Evolutionary conservation across 2,113 vertebrate genomes (phyloP).

Genomic region (Ibidorhyncha struthersii): DNA sequence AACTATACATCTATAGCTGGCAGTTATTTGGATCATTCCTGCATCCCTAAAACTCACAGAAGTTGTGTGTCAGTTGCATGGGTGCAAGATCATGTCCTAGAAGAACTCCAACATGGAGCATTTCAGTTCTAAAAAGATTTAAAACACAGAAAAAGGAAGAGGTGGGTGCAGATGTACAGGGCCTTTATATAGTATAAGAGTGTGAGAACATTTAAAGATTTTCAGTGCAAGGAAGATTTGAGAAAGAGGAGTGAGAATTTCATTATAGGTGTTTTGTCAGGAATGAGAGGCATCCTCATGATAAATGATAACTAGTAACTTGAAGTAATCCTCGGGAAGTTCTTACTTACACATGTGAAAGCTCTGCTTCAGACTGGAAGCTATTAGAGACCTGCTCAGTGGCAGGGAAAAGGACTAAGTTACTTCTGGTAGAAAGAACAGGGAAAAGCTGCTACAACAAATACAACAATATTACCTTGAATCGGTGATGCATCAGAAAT

Average conservation of each 20-base stretch:
- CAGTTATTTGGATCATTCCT: background rate
- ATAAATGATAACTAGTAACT: conserved; percentile 39
- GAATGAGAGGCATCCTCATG: conserved; percentile 10
- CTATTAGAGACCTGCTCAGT: background rate
- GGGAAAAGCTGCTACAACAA: background rate
- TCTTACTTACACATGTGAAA: background rate
- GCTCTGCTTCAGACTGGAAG: background rate
- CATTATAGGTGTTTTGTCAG: conserved; percentile 70
- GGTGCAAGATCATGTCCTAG: conserved; percentile 17
- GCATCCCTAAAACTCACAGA: background rate
- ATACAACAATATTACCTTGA: background rate
- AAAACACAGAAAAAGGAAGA: conserved; percentile 51
- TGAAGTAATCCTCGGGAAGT: conserved; percentile 29
- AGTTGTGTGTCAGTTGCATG: background rate
- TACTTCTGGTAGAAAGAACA: background rate
- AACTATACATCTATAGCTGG: background rate
- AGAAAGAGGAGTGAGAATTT: conserved; percentile 68
- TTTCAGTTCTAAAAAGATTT: conserved; percentile 53
- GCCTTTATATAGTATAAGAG: conserved; percentile 71
- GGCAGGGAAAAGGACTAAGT: background rate
- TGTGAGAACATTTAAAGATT: conserved; percentile 67
- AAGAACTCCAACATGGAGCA: conserved; percentile 25
- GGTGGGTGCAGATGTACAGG: conserved; percentile 51
- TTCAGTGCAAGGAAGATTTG: conserved; percentile 57
- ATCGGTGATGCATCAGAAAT: background rate